phyloP scores from a whole-genome alignment of 2,113 vertebrate species.

The Leptosomus discolor region DNA sequence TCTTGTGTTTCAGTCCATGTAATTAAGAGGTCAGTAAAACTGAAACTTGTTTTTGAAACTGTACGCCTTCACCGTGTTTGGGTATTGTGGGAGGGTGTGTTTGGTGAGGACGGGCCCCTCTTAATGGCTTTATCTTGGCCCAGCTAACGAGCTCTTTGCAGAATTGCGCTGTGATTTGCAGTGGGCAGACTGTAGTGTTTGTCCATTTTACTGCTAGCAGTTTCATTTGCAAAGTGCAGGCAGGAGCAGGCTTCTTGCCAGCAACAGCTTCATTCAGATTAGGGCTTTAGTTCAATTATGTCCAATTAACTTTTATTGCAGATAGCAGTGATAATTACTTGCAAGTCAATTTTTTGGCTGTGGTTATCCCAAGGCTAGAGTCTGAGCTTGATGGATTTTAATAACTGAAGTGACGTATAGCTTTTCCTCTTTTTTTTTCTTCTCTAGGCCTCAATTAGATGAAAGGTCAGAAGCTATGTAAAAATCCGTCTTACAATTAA shows the following conservation, averaged over 20 bases:
- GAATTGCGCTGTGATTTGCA: conserved; percentile 53
- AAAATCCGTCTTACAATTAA: conserved; percentile 69
- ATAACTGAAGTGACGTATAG: conserved; percentile 66
- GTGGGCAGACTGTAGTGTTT: conserved; percentile 55
- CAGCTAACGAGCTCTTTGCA: conserved; percentile 42
- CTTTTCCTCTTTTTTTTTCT: conserved; percentile 46
- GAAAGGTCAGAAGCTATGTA: conserved; percentile 68
- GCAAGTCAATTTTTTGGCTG: conserved; percentile 74
- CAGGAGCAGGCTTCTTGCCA: conserved; percentile 70
- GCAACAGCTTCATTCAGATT: conserved; percentile 71
- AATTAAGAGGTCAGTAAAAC: background rate
- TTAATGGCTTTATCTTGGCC: conserved; percentile 55
- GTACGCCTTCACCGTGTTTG: background rate
- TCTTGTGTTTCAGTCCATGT: background rate
- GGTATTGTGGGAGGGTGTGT: conserved; percentile 22
- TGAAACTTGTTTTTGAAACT: conserved; percentile 3
- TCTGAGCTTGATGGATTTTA: conserved; percentile 76
- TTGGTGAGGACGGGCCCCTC: conserved; percentile 24
- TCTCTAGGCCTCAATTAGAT: conserved; percentile 61
- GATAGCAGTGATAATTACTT: conserved; percentile 78
- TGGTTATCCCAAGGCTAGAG: conserved; percentile 72
- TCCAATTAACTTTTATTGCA: conserved; percentile 83
- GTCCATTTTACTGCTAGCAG: conserved; percentile 66
- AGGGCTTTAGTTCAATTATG: conserved; percentile 79
- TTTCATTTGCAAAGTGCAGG: conserved; percentile 71